These are phyloP conservation scores for Enteromius mattozi DNA, from an alignment of 2,797 vertebrate species.

Conservation along the genomic window DNA sequence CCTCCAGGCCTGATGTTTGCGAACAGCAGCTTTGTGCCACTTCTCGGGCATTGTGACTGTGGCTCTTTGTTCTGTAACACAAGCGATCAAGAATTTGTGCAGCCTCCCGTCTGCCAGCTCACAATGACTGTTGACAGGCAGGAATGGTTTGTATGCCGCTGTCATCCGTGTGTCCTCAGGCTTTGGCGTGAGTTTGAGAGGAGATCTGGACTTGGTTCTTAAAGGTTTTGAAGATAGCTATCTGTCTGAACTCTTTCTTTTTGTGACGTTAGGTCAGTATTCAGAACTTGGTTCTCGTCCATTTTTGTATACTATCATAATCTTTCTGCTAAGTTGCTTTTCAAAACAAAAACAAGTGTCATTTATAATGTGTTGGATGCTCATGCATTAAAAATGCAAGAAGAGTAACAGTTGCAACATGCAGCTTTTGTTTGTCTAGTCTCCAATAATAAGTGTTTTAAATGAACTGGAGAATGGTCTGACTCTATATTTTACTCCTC, in stretches of 20 bases:
- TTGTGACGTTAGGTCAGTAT: neutral
- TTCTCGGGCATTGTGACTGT: neutral
- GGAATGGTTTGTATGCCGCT: neutral
- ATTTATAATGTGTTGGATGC: neutral
- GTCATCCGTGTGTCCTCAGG: neutral
- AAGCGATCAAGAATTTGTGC: neutral
- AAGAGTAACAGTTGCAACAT: neutral
- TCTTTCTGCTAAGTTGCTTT: neutral
- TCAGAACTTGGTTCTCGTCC: neutral
- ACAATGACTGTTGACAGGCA: neutral
- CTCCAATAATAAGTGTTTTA: neutral
- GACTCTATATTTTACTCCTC: neutral
- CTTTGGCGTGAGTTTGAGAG: neutral
- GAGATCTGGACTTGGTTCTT: neutral
- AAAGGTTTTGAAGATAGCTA: neutral
- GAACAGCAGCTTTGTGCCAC: neutral
- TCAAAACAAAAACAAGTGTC: neutral
- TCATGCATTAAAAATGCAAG: neutral
- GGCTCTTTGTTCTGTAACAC: constrained; percentile 14
- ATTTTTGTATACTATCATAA: neutral
- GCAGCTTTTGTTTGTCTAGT: neutral
- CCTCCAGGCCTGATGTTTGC: neutral
- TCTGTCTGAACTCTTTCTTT: neutral
- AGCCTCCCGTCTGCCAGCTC: constrained; percentile 3
- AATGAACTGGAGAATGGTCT: neutral